Evolutionary conservation across 2,888 invertebrate species (phyloP), one percentile per base, ranked within the genome.

Genomic region (Dinocampus coccinellae): DNA sequence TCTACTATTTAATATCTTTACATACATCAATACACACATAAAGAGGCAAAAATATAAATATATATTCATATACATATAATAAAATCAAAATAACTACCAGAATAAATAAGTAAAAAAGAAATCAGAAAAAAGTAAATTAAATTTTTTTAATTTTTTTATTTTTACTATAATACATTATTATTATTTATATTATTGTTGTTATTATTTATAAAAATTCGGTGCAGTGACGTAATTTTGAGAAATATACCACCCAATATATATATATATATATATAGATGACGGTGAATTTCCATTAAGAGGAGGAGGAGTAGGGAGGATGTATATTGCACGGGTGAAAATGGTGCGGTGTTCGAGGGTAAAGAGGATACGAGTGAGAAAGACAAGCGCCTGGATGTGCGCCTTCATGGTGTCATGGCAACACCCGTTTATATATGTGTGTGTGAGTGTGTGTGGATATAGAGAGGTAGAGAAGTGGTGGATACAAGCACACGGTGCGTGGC

Each of bases 391-490:
- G 82, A 82, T 83, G 81, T 73, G 79, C 73, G 82, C 80, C 82
- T 82, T 77, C 81, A 81, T 83, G 85, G 85, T 84, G 85, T 85
- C 85, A 85, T 85, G 85, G 85, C 85, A 85, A 85, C 85, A 85
- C 85, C 85, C 85, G 79, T 77, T 63, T 47, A 47, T 16, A 16
- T 7, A 47, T 47, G 16, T 47, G 16, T 29, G 7, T 29, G 29
- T 29, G 7, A 4, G 29, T 47, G 16, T n/a, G 16, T n/a, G 16
- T 47, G 16, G 16, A 47, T 47, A 47, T 13, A 39, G 6, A n/a
- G 1, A 3, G 47, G 16, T n/a, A n/a, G n/a, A n/a, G n/a, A n/a
- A n/a, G 47, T 47, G 20, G 55, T 47, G 69, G 67, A 36, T 36
- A 33, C 52, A 55, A 36, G 24, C 29, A 47, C 24, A 22, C 29